Conservation (phyloP, 2,113 vertebrate genomes). For the Mus pahari region DNA sequence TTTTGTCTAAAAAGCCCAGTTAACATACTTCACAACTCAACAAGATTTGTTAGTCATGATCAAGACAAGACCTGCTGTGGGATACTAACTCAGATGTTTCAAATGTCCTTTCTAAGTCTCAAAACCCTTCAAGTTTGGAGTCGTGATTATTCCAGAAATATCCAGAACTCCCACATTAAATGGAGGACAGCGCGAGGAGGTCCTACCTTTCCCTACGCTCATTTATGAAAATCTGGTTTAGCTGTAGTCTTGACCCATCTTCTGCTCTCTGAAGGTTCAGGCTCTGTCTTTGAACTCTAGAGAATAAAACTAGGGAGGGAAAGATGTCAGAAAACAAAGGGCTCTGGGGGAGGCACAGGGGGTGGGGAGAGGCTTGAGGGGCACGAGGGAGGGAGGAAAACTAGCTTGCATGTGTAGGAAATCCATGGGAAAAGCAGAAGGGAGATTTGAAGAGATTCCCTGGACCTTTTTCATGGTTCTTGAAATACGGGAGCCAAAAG, state of each 20-base stretch:
- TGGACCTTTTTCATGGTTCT: not conserved
- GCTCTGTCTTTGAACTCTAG: not conserved
- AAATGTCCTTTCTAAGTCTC: slow-evolving; percentile 5
- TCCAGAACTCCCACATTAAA: not conserved
- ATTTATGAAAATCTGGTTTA: not conserved
- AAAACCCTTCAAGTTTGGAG: not conserved
- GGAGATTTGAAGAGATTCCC: not conserved
- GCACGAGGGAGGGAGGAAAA: not conserved
- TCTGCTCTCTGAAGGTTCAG: not conserved
- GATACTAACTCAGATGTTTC: not conserved
- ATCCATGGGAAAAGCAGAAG: not conserved
- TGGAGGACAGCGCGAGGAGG: not conserved
- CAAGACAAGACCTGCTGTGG: not conserved
- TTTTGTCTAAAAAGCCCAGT: slow-evolving; percentile 60
- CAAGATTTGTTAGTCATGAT: not conserved
- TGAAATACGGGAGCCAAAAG: not conserved
- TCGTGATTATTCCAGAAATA: not conserved
- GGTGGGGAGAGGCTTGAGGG: not conserved
- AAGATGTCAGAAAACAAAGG: not conserved
- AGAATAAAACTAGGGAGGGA: not conserved
- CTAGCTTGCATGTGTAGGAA: not conserved
- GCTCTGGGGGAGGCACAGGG: accelerated
- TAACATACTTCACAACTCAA: slow-evolving; percentile 42
- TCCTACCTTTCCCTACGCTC: not conserved
- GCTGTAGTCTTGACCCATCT: not conserved